Percentiles rank a stretch among this genome's conserved stretches.
Evolutionary conservation across 2,888 invertebrate species (phyloP).

Genomic region (Cantharis flavilabris): DNA sequence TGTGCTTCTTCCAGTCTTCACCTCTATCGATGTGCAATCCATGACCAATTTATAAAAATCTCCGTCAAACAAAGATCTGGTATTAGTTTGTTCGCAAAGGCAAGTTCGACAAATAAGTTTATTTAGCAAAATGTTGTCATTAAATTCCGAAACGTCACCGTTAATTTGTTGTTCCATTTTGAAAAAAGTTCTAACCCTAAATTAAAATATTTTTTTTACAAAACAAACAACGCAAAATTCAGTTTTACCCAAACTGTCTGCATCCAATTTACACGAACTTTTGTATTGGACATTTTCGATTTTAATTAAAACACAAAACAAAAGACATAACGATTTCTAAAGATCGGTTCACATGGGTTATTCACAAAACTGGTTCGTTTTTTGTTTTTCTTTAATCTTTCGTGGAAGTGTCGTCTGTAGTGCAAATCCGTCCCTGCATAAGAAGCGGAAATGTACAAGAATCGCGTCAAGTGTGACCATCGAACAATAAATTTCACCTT

Average conservation of each 20-base stretch:
- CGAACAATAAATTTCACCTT: slow-evolving; percentile 13
- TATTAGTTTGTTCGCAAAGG: slow-evolving; percentile 38
- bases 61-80: slow-evolving; percentile 42
- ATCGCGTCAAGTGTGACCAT: neutral
- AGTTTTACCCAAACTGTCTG: neutral
- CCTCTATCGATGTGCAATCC: slow-evolving; percentile 40
- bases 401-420: neutral
- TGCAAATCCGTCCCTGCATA: neutral
- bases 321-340: neutral
- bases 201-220: neutral
- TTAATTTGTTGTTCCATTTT: neutral
- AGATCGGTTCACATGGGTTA: neutral
- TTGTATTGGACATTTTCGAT: neutral
- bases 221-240: neutral
- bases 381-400: neutral
- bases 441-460: neutral
- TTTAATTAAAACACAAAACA: neutral
- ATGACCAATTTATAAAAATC: slow-evolving; percentile 45
- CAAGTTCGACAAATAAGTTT: slow-evolving; percentile 41
- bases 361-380: neutral
- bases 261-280: neutral
- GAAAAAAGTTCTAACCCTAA: neutral
- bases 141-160: neutral
- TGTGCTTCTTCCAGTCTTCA: slow-evolving; percentile 33
- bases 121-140: neutral